Conservation (phyloP, 2,113 vertebrate species). For the Lampris megalopsis region DNA sequence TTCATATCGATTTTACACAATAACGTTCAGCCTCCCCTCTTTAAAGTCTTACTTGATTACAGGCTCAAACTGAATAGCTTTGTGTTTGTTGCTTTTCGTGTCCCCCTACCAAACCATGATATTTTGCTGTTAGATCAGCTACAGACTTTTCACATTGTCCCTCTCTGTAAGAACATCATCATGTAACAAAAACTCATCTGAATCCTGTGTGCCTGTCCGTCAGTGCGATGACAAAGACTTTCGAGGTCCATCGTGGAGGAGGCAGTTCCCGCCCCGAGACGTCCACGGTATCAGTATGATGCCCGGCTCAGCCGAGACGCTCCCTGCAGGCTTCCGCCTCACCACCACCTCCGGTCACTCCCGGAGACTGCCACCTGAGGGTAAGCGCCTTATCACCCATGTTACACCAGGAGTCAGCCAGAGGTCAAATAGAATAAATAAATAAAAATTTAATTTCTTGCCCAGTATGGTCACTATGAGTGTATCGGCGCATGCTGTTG, state of each 20-base stretch:
- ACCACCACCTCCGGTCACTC: slow-evolving; percentile 94
- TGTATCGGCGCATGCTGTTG: not conserved
- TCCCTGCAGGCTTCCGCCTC: slow-evolving; percentile 96
- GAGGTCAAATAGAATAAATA: not conserved
- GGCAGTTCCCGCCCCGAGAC: slow-evolving; percentile 95
- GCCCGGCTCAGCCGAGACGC: slow-evolving; percentile 96
- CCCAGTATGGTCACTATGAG: not conserved
- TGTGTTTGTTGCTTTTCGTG: too few relatives aligned
- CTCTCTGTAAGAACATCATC: not conserved
- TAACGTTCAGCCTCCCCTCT: too few relatives aligned
- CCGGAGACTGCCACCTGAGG: slow-evolving; percentile 91
- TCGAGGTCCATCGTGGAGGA: slow-evolving; percentile 93
- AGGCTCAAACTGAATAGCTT: too few relatives aligned
- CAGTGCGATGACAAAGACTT: slow-evolving; percentile 95
- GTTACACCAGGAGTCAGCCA: not conserved
- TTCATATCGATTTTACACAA: too few relatives aligned
- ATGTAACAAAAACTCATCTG: not conserved
- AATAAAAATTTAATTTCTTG: not conserved
- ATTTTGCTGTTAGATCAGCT: too few relatives aligned
- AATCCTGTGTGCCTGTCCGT: not conserved
- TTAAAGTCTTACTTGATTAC: too few relatives aligned
- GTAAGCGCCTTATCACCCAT: slow-evolving; percentile 71
- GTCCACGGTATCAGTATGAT: slow-evolving; percentile 99
- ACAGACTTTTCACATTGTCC: not conserved
- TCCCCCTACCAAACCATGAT: too few relatives aligned